Base-by-base conservation (phyloP, 2,113 vertebrate species). In the Mobula hypostoma region DNA sequence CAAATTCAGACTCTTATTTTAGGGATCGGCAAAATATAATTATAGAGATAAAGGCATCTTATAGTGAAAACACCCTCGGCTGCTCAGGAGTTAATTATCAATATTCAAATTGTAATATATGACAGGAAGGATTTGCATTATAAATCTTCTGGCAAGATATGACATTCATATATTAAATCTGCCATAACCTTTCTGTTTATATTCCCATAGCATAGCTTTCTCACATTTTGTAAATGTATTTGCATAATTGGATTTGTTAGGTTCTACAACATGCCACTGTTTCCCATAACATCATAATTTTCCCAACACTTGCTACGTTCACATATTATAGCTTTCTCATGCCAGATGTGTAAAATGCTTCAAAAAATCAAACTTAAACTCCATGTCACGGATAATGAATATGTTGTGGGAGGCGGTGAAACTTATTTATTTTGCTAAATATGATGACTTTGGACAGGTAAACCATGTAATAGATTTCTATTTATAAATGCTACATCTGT, bases 231-330 rank as follows among this genome's bases (percentile, higher is more conserved):
- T 32, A 68, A 66, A 90, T 90, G 87, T 32, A 61, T 90, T 61
- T 66, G n/a, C 63, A 36, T 63, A 68, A 91, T 91, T 90, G n/a
- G 61, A 19, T 68, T 66, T 68, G 61, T 27, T 66, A 91, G 17
- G n/a, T 91, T 91, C 63, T 85, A 85, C 82, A 58, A 9, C 3
- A 85, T 85, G 82, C 48, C 82, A 4, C 61, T 68, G 63, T 91
- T 91, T 91, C 87, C 87, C 87, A 91, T 91, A 91, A 91, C 87
- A 91, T 68, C 87, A 91, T 68, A 36, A 91, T 91, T 91, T 91
- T 19, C 82, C 87, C 29, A n/a, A 36, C 63, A 36, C 87, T 66
- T 48, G 48, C 48, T 68, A n/a, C 12, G 2, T 21, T 91, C 87
- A 29, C 87, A 91, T 36, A 63, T 14, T 68, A 63, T 8, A 66